Evolutionary conservation across 2,797 vertebrate genomes (phyloP).

Genomic region (Clarias fuscus): DNA sequence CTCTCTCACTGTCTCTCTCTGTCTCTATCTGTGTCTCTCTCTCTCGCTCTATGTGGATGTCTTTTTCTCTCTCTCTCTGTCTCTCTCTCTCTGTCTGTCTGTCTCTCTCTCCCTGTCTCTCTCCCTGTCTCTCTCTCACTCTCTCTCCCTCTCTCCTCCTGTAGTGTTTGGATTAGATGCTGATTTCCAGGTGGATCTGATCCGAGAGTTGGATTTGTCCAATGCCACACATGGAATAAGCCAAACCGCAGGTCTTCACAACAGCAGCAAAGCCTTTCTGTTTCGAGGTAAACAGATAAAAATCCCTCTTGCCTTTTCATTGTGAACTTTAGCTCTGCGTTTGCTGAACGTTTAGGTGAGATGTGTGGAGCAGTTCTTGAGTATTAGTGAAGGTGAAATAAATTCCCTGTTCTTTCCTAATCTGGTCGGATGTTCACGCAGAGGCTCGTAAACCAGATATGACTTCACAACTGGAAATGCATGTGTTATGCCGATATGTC

Average conservation of each 20-base stretch:
- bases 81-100: no score
- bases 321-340: background rate
- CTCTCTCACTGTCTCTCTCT: no score
- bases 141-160: conserved; percentile 53
- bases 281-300: conserved; percentile 85
- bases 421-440: background rate
- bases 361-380: background rate
- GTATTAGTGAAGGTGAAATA: background rate
- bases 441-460: background rate
- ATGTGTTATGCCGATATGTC: background rate
- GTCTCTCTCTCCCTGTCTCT: no score
- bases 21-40: no score
- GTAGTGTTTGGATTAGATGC: conserved; percentile 86
- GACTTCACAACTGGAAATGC: background rate
- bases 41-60: background rate
- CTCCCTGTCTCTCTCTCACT: no score
- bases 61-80: conserved; percentile 67
- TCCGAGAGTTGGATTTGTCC: conserved; percentile 86
- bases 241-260: conserved; percentile 89
- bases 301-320: background rate
- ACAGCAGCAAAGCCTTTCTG: conserved; percentile 91
- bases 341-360: background rate
- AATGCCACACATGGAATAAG: conserved; percentile 89
- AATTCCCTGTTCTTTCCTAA: background rate
- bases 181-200: conserved; percentile 89